Conservation (phyloP, 2,113 vertebrate species). For the Leucoraja erinaceus region DNA sequence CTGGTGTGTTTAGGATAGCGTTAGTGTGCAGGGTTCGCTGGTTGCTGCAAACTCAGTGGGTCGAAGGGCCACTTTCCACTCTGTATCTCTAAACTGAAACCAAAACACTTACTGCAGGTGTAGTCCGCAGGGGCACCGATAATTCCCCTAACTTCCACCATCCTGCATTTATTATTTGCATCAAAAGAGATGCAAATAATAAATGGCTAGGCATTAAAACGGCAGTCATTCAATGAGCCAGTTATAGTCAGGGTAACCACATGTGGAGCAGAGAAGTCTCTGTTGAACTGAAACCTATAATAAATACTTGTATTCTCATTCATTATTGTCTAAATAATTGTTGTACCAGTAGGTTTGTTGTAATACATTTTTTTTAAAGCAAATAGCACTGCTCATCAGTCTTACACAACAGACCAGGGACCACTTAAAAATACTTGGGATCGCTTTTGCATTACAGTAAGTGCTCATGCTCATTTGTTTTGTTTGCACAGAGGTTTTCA, state of each 20-base stretch:
- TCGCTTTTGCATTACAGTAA: slow-evolving; percentile 32
- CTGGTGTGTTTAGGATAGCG: too few relatives aligned
- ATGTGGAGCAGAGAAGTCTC: slow-evolving; percentile 19
- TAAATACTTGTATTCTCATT: slow-evolving; percentile 31
- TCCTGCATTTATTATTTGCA: too few relatives aligned
- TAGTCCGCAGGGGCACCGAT: too few relatives aligned
- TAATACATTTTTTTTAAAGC: slow-evolving; percentile 17
- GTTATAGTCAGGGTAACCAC: background rate
- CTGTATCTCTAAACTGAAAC: too few relatives aligned
- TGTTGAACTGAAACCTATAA: background rate
- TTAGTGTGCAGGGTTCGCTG: too few relatives aligned
- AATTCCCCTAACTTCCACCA: too few relatives aligned
- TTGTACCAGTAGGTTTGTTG: slow-evolving; percentile 27
- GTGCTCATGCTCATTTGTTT: slow-evolving; percentile 38
- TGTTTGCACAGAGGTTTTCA: slow-evolving; percentile 39
- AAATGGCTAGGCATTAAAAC: background rate
- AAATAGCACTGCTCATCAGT: slow-evolving; percentile 28
- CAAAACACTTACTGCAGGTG: too few relatives aligned
- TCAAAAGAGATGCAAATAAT: background rate
- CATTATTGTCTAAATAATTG: slow-evolving; percentile 35
- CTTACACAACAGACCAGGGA: slow-evolving; percentile 28
- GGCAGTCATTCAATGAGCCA: background rate
- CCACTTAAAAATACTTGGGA: slow-evolving; percentile 37
- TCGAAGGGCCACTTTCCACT: too few relatives aligned
- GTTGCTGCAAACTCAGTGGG: too few relatives aligned